These are phyloP conservation scores for Sebastes trivittatus DNA, from an alignment of 2,797 vertebrate genomes.

Conservation along the genomic window DNA sequence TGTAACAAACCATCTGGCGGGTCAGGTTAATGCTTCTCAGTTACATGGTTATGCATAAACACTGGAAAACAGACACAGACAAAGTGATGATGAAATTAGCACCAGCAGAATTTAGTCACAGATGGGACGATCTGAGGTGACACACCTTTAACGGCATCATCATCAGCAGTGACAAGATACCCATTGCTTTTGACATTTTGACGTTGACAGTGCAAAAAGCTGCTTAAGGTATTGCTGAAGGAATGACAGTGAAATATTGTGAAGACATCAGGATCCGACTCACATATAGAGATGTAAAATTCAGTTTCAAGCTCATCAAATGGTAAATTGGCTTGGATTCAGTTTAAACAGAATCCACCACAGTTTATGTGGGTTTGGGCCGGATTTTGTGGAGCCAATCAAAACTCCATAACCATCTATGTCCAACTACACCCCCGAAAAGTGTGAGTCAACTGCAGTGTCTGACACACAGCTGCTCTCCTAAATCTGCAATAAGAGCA, in stretches of 20 bases:
- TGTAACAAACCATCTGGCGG: no score
- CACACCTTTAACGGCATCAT: background rate
- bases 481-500: conserved; percentile 44
- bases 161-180: background rate
- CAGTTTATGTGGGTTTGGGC: background rate
- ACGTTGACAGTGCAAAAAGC: background rate
- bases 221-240: background rate
- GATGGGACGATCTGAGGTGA: background rate
- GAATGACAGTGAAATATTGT: background rate
- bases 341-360: background rate
- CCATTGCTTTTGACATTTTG: background rate
- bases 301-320: background rate
- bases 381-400: conserved; percentile 3
- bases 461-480: conserved; percentile 34
- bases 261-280: background rate
- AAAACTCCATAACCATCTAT: conserved; percentile 8
- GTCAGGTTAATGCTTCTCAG: background rate
- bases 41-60: background rate
- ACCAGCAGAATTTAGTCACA: background rate
- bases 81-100: background rate
- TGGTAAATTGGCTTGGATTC: background rate
- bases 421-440: conserved; percentile 18
- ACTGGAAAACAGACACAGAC: background rate
- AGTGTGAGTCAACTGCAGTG: conserved; percentile 38
- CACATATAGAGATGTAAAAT: background rate